A percentile compares a stretch with the other conserved stretches of the same genome.
These are phyloP conservation scores for Cossypha heuglini DNA, from an alignment of 2,797 vertebrate genomes.

Conservation along the genomic window DNA sequence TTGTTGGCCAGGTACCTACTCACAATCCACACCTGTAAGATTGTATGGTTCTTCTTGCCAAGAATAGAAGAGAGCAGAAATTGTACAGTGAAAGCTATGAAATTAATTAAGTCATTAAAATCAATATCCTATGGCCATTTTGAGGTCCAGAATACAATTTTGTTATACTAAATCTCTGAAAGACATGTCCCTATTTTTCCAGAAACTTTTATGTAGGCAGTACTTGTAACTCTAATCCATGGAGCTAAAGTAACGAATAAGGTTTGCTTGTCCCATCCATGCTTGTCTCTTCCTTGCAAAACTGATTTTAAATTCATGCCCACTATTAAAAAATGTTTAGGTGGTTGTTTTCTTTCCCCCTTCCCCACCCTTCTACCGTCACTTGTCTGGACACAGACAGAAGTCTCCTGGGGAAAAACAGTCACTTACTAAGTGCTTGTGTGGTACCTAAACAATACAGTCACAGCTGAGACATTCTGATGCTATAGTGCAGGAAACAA, in stretches of 20 bases:
- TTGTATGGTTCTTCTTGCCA: background rate
- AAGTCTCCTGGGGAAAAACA: background rate
- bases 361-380: background rate
- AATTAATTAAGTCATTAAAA: background rate
- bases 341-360: background rate
- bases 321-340: background rate
- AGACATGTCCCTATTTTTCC: background rate
- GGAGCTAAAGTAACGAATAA: background rate
- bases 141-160: background rate
- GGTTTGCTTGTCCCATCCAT: background rate
- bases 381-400: background rate
- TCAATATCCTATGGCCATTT: background rate
- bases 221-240: background rate
- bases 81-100: background rate
- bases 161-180: background rate
- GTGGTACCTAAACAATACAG: background rate
- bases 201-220: background rate
- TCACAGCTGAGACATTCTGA: background rate
- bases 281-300: background rate
- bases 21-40: background rate
- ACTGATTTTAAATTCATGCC: background rate
- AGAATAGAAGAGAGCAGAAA: background rate
- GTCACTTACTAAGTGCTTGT: background rate
- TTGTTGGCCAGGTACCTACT: background rate
- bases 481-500: background rate